A percentile compares a stretch with the other conserved stretches of the same genome.
These are phyloP conservation scores for Azemiops feae DNA, from an alignment of 2,113 vertebrate genomes.

Conservation along the genomic window DNA sequence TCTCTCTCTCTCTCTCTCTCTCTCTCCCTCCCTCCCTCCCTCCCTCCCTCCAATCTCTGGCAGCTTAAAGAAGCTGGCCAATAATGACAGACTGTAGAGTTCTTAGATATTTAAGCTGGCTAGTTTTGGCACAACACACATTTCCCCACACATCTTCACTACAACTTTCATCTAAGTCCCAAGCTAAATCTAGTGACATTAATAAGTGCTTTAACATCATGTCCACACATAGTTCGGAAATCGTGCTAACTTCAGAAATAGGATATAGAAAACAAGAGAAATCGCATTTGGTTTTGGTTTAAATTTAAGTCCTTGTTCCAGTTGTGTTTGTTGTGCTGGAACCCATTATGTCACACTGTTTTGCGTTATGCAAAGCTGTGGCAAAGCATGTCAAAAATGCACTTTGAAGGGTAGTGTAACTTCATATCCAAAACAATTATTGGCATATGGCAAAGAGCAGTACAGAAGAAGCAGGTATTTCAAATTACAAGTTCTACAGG, in stretches of 20 bases:
- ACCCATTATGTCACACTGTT: conserved; percentile 16
- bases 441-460: conserved; percentile 36
- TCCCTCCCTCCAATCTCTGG: background rate
- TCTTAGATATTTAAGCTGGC: background rate
- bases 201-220: background rate
- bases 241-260: conserved; percentile 11
- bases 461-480: conserved; percentile 41
- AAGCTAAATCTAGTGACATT: background rate
- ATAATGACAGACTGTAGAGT: background rate
- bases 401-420: conserved; percentile 58
- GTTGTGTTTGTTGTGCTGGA: conserved; percentile 37
- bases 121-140: background rate
- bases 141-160: background rate
- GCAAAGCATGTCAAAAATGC: conserved; percentile 44
- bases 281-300: conserved; percentile 39
- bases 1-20: too few relatives aligned
- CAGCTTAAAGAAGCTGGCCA: background rate
- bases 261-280: conserved; percentile 26
- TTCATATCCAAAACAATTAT: conserved; percentile 63
- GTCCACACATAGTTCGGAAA: background rate
- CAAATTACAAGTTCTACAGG: conserved; percentile 43
- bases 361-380: conserved; percentile 32
- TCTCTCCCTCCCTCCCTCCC: too few relatives aligned
- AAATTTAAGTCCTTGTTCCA: conserved; percentile 29
- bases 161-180: background rate